A percentile compares a stretch with the other conserved stretches of the same genome.
phyloP scores from a whole-genome alignment of 2,888 invertebrate genomes.

The Acanthosepion esculentum region DNA sequence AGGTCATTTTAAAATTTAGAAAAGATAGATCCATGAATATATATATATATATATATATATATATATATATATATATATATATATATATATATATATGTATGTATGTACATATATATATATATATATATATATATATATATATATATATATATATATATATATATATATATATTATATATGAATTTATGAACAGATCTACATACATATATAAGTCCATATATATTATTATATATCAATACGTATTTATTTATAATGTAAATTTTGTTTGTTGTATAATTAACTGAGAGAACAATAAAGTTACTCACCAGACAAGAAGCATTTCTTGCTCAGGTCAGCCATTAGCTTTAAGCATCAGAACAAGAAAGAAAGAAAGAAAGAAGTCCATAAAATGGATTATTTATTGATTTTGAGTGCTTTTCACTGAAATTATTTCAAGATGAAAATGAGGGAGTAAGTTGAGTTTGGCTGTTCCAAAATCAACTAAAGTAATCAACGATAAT shows the following conservation, averaged over 20 bases:
- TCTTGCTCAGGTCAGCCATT: neutral
- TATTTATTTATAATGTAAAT: neutral
- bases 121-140: neutral
- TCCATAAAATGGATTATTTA: constrained; percentile 8
- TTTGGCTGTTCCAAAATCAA: neutral
- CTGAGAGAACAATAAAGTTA: neutral
- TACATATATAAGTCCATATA: neutral
- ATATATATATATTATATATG: neutral
- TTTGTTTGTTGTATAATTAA: neutral
- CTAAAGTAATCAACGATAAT: neutral
- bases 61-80: neutral
- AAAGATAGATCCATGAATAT: neutral
- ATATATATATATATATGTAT: neutral
- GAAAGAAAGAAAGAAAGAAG: neutral
- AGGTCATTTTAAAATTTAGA: too few species aligned
- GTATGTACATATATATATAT: neutral
- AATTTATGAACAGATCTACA: neutral
- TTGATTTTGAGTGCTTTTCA: neutral
- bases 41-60: neutral
- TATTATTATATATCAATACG: neutral
- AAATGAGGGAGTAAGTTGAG: neutral
- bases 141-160: neutral
- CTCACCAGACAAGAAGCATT: neutral
- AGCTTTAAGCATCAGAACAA: neutral
- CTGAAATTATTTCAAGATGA: constrained; percentile 4